Evolutionary conservation across 1,140 invertebrate species (phyloP), one percentile per base, ranked within the genome.

Genomic region (Aleiodes sp.): DNA sequence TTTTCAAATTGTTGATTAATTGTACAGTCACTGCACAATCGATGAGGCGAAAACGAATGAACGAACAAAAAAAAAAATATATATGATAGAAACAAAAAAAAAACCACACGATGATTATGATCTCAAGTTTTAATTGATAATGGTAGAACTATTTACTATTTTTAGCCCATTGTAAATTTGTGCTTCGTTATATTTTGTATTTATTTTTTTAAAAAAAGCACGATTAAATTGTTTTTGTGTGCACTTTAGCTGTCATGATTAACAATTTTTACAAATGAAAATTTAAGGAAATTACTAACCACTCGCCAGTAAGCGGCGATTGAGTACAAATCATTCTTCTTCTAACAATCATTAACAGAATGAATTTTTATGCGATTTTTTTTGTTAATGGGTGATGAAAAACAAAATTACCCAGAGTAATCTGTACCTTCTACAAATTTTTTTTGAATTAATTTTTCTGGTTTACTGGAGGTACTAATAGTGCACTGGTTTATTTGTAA

Each of bases 121-220:
- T 85, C 83, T 85, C 83, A 85, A 80, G 77, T 80, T 79, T 80
- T 77, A 78, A 78, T 79, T 80, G 75, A 82, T 80, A 79, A 76
- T 59, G 68, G 70, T 81, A 78, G 76, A 68, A 73, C 73, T 71
- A 16, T 66, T 74, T 69, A 71, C 56, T 79, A 74, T 76, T 73
- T 74, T 80, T 78, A 60, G 4, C 29, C 35, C 78, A 77, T 75
- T 74, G 79, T 82, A 83, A 68, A 82, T 83, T 68, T 83, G 75
- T 73, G 82, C 78, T 82, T 83, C 64, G 74, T 80, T 76, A 74
- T 74, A 80, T 77, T 70, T 82, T 76, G 76, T 83, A 84, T 84
- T 84, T 82, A 84, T 84, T 84, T 80, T 72, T 78, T 62, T 1
- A 2, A 33, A 33, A 33, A 59, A 59, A n/a, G 14, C 24, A 29